phyloP scores from a whole-genome alignment of 2,888 invertebrate genomes.

The Mycalesis mineus region DNA sequence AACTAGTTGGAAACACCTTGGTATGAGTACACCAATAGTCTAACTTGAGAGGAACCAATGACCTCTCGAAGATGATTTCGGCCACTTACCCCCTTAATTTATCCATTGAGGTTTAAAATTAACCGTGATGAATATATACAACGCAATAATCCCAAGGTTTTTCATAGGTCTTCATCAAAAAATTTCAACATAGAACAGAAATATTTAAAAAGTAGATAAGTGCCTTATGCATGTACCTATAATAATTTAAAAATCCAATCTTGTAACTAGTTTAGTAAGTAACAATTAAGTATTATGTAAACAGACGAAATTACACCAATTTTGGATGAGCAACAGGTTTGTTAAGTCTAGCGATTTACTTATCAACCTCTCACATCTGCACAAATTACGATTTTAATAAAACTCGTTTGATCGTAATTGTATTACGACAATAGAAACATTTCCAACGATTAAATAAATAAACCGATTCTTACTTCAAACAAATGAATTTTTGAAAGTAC shows the following conservation, averaged over 20 bases:
- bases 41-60: too few species aligned
- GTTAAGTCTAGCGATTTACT: slow-evolving; percentile 10
- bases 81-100: too few species aligned
- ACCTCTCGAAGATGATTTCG: too few species aligned
- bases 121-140: too few species aligned
- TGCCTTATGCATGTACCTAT: too few species aligned
- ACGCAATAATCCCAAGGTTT: too few species aligned
- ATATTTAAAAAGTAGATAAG: too few species aligned
- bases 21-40: too few species aligned
- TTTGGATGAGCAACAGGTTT: slow-evolving; percentile 1
- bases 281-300: slow-evolving; percentile 5
- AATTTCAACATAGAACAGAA: too few species aligned
- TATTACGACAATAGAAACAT: not conserved
- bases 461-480: not conserved
- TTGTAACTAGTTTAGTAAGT: not conserved
- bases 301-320: slow-evolving; percentile 6
- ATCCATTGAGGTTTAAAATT: too few species aligned
- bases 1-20: too few species aligned
- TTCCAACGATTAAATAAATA: not conserved
- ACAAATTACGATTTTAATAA: slow-evolving; percentile 5
- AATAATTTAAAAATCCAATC: not conserved
- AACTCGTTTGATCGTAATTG: slow-evolving; percentile 1
- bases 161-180: too few species aligned
- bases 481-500: not conserved
- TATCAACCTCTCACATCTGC: slow-evolving; percentile 22